Percentiles rank a stretch among this genome's conserved stretches.
phyloP scores from a whole-genome alignment of 2,888 invertebrate species.

The Drosophila monieri region DNA sequence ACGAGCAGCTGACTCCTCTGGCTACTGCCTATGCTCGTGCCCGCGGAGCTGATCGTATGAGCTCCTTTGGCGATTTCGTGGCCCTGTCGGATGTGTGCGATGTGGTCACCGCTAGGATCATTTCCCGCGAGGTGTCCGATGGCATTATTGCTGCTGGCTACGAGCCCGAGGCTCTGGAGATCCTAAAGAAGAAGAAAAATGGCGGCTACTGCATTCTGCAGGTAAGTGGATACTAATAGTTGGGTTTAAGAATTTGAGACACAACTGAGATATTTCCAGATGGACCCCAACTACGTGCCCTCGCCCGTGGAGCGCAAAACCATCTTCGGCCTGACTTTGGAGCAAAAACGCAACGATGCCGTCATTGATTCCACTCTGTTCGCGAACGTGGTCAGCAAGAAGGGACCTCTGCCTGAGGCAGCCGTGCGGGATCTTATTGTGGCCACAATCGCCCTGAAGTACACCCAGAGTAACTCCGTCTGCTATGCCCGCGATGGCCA shows the following conservation, averaged over 20 bases:
- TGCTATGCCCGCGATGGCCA: slow-evolving; percentile 94
- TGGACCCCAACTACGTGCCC: slow-evolving; percentile 94
- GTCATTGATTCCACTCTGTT: slow-evolving; percentile 91
- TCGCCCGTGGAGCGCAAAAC: slow-evolving; percentile 91
- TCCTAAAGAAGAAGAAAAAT: slow-evolving; percentile 97
- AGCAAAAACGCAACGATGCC: slow-evolving; percentile 95
- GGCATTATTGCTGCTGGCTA: slow-evolving; percentile 99
- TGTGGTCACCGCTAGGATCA: slow-evolving; percentile 94
- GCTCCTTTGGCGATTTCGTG: slow-evolving; percentile 99
- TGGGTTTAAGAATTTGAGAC: background rate
- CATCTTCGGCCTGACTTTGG: slow-evolving; percentile 92
- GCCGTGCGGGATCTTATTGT: slow-evolving; percentile 96
- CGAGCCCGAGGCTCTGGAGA: slow-evolving; percentile 90
- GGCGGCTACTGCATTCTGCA: slow-evolving; percentile 95
- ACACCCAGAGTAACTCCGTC: slow-evolving; percentile 99
- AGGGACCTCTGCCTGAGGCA: slow-evolving; percentile 87
- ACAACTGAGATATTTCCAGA: slow-evolving; percentile 84
- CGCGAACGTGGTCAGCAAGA: slow-evolving; percentile 90
- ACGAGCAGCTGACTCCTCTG: slow-evolving; percentile 89
- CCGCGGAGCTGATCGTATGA: slow-evolving; percentile 99
- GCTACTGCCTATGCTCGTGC: slow-evolving; percentile 97
- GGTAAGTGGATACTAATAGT: slow-evolving; percentile 81
- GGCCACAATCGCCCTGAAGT: slow-evolving; percentile 98
- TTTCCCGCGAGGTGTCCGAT: slow-evolving; percentile 97
- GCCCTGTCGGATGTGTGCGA: slow-evolving; percentile 97